Evolutionary conservation across 2,797 vertebrate genomes (phyloP).

Genomic region (Synaphobranchus kaupii): DNA sequence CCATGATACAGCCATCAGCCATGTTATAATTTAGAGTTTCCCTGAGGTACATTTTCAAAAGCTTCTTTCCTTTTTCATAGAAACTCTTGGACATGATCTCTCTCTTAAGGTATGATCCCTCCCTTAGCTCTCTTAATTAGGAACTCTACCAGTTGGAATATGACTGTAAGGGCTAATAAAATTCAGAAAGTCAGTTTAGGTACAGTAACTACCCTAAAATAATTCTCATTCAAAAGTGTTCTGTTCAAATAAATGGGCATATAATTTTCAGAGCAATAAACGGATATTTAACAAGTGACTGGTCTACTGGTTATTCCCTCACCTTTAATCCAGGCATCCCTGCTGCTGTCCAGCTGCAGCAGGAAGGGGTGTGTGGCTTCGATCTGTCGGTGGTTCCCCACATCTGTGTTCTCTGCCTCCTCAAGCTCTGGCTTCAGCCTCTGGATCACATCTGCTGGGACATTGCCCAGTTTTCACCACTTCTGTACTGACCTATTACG

Average conservation of each 20-base stretch:
- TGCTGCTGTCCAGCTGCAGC: not conserved
- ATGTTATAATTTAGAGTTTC: not conserved
- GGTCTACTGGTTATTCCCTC: not conserved
- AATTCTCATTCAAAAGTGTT: no score
- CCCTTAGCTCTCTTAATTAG: no score
- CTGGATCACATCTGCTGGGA: conserved; percentile 21
- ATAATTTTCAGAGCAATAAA: not conserved
- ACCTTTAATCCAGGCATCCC: conserved; percentile 15
- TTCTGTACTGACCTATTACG: not conserved
- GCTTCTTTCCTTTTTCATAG: not conserved
- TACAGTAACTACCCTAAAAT: no score
- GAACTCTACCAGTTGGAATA: no score
- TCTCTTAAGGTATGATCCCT: no score
- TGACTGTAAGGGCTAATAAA: no score
- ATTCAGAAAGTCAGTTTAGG: no score
- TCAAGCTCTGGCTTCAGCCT: conserved; percentile 5
- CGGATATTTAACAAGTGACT: not conserved
- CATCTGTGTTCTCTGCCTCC: not conserved
- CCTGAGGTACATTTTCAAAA: not conserved
- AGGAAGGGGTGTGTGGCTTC: not conserved
- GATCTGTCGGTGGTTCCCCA: not conserved
- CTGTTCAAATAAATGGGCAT: no score
- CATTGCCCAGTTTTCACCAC: not conserved
- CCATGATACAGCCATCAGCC: not conserved
- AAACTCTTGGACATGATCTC: no score